Base-by-base conservation (phyloP, 2,888 invertebrate species). In the Latrodectus hesperus region DNA sequence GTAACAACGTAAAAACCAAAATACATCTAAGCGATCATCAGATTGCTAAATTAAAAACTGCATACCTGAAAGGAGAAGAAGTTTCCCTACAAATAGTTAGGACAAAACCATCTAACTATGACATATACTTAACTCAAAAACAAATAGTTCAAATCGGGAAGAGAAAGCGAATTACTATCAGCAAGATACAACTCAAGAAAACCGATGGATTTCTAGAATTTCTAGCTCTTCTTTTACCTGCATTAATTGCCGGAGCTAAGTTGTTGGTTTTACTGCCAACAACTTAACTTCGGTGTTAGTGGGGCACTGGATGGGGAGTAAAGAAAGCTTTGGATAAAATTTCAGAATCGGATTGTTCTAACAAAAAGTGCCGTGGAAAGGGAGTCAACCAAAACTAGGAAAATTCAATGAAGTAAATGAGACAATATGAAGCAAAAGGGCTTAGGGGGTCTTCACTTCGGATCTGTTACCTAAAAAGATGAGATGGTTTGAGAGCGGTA, bases 161-260 rank as follows among this genome's bases (percentile, higher is more conserved):
- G 8, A 8, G 80, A 11, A 72, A 80, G 26, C 14, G 51, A 65
- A 64, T 73, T 22, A 64, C 60, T 11, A 26, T 60, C 5, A 49
- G 22, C 49, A 80, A 80, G 22, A 72, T 73, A n/a, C 68, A 78
- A 60, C n/a, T 73, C 9, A 80, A 72, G 65, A 80, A 60, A 73
- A 60, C n/a, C 8, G 72, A 73, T 1, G 38, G 64, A 9, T 73
- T 72, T 73, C 26, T 80, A 52, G 64, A 64, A 14, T 80, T 80
- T 53, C 17, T 55, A 60, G n/a, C 17, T 9, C 74, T 26, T 53
- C 17, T 55, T 12, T 9, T 70, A 49, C 16, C 70, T 22, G 68
- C 68, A 17, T 68, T 22, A 14, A 52, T 68, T 68, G 68, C 26
- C 12, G 68, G 68, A 1, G 68, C 68, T 0, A 68, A 68, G 14